A percentile compares a stretch with the other conserved stretches of the same genome.
Conservation (phyloP, 2,888 invertebrate species). For the Calameuta filiformis region DNA sequence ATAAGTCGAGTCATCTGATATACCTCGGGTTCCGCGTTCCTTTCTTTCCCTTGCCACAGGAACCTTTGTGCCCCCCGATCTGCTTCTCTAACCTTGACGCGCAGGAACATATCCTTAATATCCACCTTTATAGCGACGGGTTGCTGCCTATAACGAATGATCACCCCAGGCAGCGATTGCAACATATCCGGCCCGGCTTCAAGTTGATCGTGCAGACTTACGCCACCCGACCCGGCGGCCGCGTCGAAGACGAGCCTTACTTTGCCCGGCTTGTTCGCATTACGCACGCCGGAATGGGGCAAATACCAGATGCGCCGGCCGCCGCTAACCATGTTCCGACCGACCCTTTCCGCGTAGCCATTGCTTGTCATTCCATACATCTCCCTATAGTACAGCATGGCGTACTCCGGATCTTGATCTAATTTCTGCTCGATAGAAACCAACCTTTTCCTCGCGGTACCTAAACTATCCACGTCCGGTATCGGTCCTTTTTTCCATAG, state of each 20-base stretch:
- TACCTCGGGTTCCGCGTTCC: too few species aligned
- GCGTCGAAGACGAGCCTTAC: conserved; percentile 10
- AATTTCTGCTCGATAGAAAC: conserved; percentile 23
- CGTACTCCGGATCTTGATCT: conserved; percentile 23
- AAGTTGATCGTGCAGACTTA: too few species aligned
- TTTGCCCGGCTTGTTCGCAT: conserved; percentile 8
- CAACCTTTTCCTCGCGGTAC: conserved; percentile 20
- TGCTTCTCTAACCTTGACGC: conserved; percentile 14
- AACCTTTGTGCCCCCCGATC: conserved; percentile 24
- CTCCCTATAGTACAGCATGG: conserved; percentile 16
- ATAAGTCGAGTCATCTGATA: too few species aligned
- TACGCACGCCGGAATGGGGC: conserved; percentile 35
- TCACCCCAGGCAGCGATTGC: too few species aligned
- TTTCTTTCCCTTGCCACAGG: conserved; percentile 18
- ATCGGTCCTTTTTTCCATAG: conserved; percentile 12
- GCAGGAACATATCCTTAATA: conserved; percentile 30
- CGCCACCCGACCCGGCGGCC: not conserved
- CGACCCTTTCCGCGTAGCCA: conserved; percentile 17
- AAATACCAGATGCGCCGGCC: conserved; percentile 27
- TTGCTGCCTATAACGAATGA: conserved; percentile 23
- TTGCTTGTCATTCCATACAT: conserved; percentile 21
- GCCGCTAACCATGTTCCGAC: not conserved
- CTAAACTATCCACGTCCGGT: conserved; percentile 12
- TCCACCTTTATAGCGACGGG: conserved; percentile 28
- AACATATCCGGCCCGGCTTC: too few species aligned